Evolutionary conservation across 1,140 invertebrate species (phyloP).

Genomic region (Drosophila subobscura): DNA sequence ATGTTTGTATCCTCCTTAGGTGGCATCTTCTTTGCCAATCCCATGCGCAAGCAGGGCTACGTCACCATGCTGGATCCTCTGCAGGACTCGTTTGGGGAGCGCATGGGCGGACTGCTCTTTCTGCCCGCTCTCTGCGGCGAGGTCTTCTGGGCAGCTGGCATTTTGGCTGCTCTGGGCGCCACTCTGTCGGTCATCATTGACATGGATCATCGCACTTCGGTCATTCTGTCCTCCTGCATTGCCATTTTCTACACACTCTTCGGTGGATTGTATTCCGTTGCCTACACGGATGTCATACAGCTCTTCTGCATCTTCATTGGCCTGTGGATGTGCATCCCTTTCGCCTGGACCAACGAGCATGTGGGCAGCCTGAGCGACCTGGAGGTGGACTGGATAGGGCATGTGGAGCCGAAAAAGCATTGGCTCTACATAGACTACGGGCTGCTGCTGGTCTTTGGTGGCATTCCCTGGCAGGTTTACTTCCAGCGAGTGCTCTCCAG

Average conservation of each 20-base stretch:
- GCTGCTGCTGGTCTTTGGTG: slow-evolving; percentile 96
- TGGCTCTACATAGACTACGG: slow-evolving; percentile 96
- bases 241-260: slow-evolving; percentile 99
- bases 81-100: slow-evolving; percentile 96
- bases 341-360: slow-evolving; percentile 94
- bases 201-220: slow-evolving; percentile 95
- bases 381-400: slow-evolving; percentile 96
- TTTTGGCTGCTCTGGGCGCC: slow-evolving; percentile 96
- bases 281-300: slow-evolving; percentile 99
- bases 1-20: slow-evolving; percentile 85
- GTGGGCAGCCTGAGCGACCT: slow-evolving; percentile 91
- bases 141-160: slow-evolving; percentile 98
- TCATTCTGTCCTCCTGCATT: slow-evolving; percentile 97
- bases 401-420: slow-evolving; percentile 88
- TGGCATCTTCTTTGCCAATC: slow-evolving; percentile 98
- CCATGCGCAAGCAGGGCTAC: slow-evolving; percentile 98
- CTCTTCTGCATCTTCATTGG: slow-evolving; percentile 99
- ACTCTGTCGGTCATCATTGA: slow-evolving; percentile 98
- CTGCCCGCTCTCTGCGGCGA: slow-evolving; percentile 98
- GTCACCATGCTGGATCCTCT: slow-evolving; percentile 99
- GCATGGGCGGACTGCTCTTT: slow-evolving; percentile 98
- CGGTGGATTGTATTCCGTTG: slow-evolving; percentile 98
- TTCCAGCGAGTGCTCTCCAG: slow-evolving; percentile 98
- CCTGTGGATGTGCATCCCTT: slow-evolving; percentile 98
- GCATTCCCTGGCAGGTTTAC: slow-evolving; percentile 99